Conservation (phyloP, 2,888 invertebrate genomes). For the Erynnis tages region DNA sequence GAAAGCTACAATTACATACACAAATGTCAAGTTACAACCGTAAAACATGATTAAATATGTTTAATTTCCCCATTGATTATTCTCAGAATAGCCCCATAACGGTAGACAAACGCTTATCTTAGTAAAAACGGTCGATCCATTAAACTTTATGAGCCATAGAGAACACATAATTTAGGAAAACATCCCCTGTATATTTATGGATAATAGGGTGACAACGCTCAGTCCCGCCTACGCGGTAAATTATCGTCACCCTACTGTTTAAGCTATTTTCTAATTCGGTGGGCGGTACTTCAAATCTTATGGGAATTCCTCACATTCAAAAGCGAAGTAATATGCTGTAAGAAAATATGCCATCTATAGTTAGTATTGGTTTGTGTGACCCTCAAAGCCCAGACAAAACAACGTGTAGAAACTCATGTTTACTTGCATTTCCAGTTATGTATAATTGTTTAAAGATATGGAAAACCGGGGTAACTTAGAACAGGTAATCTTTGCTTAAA, state of each 20-base stretch:
- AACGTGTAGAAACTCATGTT: no score
- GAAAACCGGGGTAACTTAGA: no score
- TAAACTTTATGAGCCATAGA: constrained; percentile 61
- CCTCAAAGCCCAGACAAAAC: no score
- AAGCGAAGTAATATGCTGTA: no score
- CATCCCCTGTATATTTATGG: constrained; percentile 48
- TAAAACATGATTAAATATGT: no score
- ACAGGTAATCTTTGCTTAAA: no score
- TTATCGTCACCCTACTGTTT: constrained; percentile 44
- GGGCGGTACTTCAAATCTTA: constrained; percentile 5
- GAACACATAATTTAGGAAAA: constrained; percentile 51
- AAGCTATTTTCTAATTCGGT: constrained; percentile 33
- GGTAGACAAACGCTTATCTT: constrained; percentile 45
- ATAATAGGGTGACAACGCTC: constrained; percentile 41
- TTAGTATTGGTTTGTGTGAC: no score
- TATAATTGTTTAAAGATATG: no score
- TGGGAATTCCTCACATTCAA: neutral
- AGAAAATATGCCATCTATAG: no score
- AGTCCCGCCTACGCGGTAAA: constrained; percentile 45
- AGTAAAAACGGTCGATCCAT: constrained; percentile 53
- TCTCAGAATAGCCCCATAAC: constrained; percentile 7
- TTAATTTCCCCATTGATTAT: neutral
- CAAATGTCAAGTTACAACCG: no score
- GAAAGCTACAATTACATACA: no score
- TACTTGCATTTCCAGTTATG: no score